A percentile compares a stretch with the other conserved stretches of the same genome.
phyloP scores from a whole-genome alignment of 1,140 invertebrate species.

The Pararge aegeria region DNA sequence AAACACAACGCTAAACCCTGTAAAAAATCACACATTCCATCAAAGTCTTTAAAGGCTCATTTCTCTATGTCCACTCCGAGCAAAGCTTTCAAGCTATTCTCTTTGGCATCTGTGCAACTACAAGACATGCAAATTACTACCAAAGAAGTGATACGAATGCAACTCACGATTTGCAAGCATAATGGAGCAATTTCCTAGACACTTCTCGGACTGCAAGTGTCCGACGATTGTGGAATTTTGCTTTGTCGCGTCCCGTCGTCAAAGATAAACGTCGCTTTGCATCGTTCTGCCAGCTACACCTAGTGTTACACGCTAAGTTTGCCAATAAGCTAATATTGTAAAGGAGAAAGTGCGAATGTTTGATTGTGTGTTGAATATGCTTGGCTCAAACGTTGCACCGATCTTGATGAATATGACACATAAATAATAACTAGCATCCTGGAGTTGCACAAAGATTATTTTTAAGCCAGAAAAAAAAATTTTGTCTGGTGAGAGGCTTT shows the following conservation, averaged over 20 bases:
- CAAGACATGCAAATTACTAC: slow-evolving; percentile 8
- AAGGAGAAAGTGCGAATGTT: no score
- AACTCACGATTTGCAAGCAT: slow-evolving; percentile 72
- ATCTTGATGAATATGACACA: no score
- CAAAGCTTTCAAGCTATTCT: slow-evolving; percentile 3
- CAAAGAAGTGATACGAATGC: slow-evolving; percentile 69
- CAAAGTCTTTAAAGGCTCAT: slow-evolving; percentile 1
- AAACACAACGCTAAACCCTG: background rate
- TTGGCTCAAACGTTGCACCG: no score
- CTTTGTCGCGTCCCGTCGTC: slow-evolving; percentile 14
- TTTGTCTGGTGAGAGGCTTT: no score
- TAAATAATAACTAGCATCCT: no score
- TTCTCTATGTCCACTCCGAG: slow-evolving; percentile 6
- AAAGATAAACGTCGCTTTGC: slow-evolving; percentile 13
- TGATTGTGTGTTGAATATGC: no score
- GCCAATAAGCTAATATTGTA: no score
- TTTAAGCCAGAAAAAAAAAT: no score
- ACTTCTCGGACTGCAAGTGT: slow-evolving; percentile 64
- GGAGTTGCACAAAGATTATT: no score
- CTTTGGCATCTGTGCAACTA: slow-evolving; percentile 3
- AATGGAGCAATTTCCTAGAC: slow-evolving; percentile 75
- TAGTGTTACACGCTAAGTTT: background rate
- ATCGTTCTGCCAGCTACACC: background rate
- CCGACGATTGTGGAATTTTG: slow-evolving; percentile 56
- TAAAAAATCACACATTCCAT: background rate